Evolutionary conservation across 2,888 invertebrate genomes (phyloP).

Genomic region (Ectobius pallidus): DNA sequence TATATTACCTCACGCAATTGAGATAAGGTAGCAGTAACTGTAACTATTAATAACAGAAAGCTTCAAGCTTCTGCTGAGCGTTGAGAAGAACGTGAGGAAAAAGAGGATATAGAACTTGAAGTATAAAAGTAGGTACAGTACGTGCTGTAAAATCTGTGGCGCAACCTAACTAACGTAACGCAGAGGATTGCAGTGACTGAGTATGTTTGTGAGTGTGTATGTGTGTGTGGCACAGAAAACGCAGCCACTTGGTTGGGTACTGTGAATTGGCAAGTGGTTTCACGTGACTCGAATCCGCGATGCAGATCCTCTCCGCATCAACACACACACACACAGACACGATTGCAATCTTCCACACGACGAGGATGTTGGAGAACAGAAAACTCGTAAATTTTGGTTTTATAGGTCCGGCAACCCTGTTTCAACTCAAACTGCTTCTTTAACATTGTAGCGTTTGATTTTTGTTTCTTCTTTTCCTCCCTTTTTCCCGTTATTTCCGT

Average conservation of each 20-base stretch:
- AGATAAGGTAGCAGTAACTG: not conserved
- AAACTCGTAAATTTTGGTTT: not conserved
- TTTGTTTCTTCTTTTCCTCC: too few relatives aligned
- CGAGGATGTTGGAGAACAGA: too few relatives aligned
- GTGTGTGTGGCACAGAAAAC: slow-evolving; percentile 9
- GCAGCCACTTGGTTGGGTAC: not conserved
- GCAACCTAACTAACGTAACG: not conserved
- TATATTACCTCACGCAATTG: too few relatives aligned
- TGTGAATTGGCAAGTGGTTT: not conserved
- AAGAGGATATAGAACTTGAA: not conserved
- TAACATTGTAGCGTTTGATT: too few relatives aligned
- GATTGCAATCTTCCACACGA: too few relatives aligned
- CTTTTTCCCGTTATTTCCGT: too few relatives aligned
- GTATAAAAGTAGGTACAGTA: not conserved
- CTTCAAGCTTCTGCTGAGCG: not conserved
- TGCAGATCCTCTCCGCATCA: too few relatives aligned
- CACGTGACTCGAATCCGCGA: not conserved
- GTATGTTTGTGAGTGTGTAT: too few relatives aligned
- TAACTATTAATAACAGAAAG: not conserved
- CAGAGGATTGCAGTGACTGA: too few relatives aligned
- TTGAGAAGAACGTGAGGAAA: not conserved
- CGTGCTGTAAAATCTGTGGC: slow-evolving; percentile 1
- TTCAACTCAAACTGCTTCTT: too few relatives aligned
- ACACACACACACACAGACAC: too few relatives aligned
- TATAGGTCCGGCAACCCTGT: too few relatives aligned